Base-by-base conservation (phyloP, 2,888 invertebrate species). In the Mesorhabditis belari region DNA sequence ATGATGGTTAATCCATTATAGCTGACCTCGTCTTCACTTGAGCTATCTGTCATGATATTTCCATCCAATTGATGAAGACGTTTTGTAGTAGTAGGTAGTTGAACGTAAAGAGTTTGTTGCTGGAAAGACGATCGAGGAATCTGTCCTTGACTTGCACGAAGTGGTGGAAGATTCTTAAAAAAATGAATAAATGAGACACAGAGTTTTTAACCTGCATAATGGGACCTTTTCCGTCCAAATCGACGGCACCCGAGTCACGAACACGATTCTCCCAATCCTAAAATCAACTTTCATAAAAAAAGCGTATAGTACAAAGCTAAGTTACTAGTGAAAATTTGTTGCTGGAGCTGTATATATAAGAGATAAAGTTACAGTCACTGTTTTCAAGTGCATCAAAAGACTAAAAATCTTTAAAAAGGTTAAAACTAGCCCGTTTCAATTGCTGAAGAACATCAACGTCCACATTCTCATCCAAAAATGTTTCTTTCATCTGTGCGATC, bases 391-490 rank as follows among this genome's bases (percentile, higher is more conserved):
- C n/a, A n/a, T n/a, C n/a, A n/a, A n/a, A n/a, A n/a, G n/a, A n/a
- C n/a, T n/a, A n/a, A n/a, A n/a, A n/a, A n/a, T n/a, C n/a, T n/a
- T n/a, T n/a, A n/a, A n/a, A n/a, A n/a, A n/a, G n/a, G n/a, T n/a
- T n/a, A n/a, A n/a, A n/a, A n/a, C n/a, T n/a, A n/a, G 84, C 87
- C 84, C 92, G 91, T 84, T 91, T 92, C 70, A 98, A 86, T 83
- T 96, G 96, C 80, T 90, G 89, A 55, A 98, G 85, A 49, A 96
- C 91, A 84, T 94, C 93, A 81, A 96, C 94, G 80, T 98, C 98
- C 4, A 96, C 90, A 65, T 95, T 93, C 82, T 98, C 98, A 82
- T 98, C 98, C 57, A 93, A 85, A 83, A 98, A 96, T 56, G 90
- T 88, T 83, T 98, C 96, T 65, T 67, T 70, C 57, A 77, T 70